Percentiles rank a stretch among this genome's conserved stretches.
phyloP scores from a whole-genome alignment of 2,888 invertebrate genomes.

The Leistus spinibarbis region DNA sequence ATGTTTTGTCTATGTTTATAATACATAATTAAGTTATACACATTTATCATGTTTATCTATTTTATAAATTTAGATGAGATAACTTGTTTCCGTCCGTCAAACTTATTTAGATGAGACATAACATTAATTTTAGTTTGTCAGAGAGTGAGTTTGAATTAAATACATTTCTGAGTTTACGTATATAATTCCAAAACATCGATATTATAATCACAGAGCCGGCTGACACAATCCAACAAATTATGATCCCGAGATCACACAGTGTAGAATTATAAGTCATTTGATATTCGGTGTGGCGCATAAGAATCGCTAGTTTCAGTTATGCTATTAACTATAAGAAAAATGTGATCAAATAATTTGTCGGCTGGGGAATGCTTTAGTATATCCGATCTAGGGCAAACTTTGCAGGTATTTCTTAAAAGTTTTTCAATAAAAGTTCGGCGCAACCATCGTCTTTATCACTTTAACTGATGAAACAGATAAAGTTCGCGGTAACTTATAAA shows the following conservation, averaged over 20 bases:
- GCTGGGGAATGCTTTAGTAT: not conserved
- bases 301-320: no score
- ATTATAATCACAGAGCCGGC: no score
- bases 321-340: no score
- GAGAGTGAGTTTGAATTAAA: no score
- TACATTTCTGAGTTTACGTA: no score
- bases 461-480: not conserved
- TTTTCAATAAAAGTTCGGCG: constrained; percentile 13
- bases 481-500: not conserved
- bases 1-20: not conserved
- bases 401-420: constrained; percentile 1
- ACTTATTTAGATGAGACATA: no score
- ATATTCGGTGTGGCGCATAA: no score
- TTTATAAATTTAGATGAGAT: not conserved
- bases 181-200: no score
- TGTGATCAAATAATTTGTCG: not conserved
- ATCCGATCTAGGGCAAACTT: not conserved
- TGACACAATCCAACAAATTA: no score
- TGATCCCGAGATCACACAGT: no score
- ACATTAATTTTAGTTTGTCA: no score
- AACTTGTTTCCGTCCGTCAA: not conserved
- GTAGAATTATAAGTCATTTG: no score
- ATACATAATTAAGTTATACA: not conserved
- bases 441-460: constrained; percentile 8
- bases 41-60: not conserved